phyloP scores from a whole-genome alignment of 2,888 invertebrate genomes.

The Andrena dorsata region DNA sequence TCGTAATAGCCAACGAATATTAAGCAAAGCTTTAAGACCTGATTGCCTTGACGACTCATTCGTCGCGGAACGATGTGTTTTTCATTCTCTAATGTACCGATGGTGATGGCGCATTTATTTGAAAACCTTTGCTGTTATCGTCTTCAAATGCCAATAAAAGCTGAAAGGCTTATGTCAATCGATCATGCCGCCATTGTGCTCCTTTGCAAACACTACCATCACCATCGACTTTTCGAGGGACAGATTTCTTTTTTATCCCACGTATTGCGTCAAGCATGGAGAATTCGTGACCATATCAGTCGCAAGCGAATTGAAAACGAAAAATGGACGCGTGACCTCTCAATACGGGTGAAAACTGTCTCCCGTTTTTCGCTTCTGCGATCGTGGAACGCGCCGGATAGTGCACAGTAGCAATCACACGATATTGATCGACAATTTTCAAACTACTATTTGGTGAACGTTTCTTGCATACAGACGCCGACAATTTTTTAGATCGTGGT shows the following conservation, averaged over 20 bases:
- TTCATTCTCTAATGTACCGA: background rate
- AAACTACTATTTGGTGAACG: background rate
- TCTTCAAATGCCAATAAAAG: background rate
- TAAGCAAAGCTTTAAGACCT: conserved; percentile 20
- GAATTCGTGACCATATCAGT: background rate
- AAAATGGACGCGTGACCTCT: background rate
- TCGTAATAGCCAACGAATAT: conserved; percentile 13
- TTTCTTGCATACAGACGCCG: too few species aligned
- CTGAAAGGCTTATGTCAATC: background rate
- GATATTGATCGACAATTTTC: background rate
- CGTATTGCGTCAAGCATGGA: background rate
- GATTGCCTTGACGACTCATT: conserved; percentile 38
- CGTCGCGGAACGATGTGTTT: conserved; percentile 4
- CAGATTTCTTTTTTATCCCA: background rate
- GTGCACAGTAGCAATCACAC: background rate
- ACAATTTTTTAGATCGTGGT: background rate
- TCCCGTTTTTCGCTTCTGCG: background rate
- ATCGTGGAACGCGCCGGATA: background rate
- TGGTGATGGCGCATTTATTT: conserved; percentile 4
- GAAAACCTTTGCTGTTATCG: background rate
- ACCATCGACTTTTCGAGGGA: background rate
- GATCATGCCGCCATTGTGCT: too few species aligned
- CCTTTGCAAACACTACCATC: background rate
- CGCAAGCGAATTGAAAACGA: background rate
- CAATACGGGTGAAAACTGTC: background rate